These are phyloP conservation scores for Deroptyus accipitrinus DNA, from an alignment of 2,113 vertebrate species.

Conservation along the genomic window DNA sequence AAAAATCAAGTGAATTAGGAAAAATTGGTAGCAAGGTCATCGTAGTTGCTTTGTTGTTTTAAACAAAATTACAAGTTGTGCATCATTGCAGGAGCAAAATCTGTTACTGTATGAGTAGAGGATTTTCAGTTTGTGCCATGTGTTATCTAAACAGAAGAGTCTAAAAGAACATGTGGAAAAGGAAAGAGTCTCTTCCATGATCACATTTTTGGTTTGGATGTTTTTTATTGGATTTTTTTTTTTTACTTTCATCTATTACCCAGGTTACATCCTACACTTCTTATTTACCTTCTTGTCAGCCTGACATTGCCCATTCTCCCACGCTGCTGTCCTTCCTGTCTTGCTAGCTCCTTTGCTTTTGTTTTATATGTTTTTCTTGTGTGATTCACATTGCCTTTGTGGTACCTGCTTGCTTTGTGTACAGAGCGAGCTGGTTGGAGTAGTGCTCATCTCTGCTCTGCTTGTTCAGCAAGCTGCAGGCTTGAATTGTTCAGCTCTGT, in stretches of 20 bases:
- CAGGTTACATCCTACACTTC: neutral
- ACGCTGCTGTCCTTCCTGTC: neutral
- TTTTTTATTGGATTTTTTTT: neutral
- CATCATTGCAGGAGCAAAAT: neutral
- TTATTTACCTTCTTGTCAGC: neutral
- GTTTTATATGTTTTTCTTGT: neutral
- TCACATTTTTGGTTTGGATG: neutral
- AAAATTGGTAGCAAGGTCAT: neutral
- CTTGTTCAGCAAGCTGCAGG: neutral
- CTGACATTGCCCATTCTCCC: neutral
- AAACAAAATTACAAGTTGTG: neutral
- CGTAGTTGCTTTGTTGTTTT: neutral
- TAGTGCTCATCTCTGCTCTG: neutral
- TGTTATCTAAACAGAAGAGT: neutral
- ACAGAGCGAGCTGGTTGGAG: neutral
- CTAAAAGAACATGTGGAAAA: neutral
- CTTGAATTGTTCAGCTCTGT: neutral
- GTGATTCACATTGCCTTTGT: neutral
- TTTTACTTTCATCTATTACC: neutral
- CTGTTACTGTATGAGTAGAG: neutral
- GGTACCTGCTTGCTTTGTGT: neutral
- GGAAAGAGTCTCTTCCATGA: neutral
- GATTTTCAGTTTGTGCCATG: neutral
- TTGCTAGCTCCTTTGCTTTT: neutral
- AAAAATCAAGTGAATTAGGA: neutral